A percentile compares a stretch with the other conserved stretches of the same genome.
Conservation (phyloP, 2,888 invertebrate genomes). For the Amblyjoppa fuscipennis region DNA sequence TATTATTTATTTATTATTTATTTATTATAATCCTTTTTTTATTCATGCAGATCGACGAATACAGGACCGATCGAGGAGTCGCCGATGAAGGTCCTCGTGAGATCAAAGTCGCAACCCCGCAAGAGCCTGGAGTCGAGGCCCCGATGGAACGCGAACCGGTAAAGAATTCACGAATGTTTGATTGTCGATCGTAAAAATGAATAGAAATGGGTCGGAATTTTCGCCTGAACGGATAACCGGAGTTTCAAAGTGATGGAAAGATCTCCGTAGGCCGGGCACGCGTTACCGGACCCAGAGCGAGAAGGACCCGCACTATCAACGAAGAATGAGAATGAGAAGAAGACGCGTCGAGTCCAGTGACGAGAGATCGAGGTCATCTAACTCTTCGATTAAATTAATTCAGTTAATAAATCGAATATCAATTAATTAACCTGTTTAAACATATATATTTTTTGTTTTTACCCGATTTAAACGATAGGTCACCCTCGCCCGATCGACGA, state of each 20-base stretch:
- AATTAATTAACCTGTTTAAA: neutral
- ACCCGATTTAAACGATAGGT: conserved; percentile 70
- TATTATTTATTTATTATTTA: neutral
- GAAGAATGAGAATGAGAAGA: conserved; percentile 89
- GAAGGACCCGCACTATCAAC: conserved; percentile 93
- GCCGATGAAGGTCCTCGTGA: conserved; percentile 70
- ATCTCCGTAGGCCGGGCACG: conserved; percentile 88
- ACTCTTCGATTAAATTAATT: conserved; percentile 12
- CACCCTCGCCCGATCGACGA: conserved; percentile 80
- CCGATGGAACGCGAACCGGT: conserved; percentile 84
- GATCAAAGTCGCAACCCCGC: conserved; percentile 78
- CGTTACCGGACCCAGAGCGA: conserved; percentile 96
- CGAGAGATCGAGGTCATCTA: conserved; percentile 82
- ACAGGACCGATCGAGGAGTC: conserved; percentile 75
- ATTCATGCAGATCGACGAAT: conserved; percentile 75
- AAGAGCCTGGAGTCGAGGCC: conserved; percentile 79
- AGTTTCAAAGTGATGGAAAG: conserved; percentile 78
- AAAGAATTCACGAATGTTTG: conserved; percentile 56
- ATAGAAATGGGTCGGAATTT: neutral
- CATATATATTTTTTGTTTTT: neutral
- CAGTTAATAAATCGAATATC: neutral
- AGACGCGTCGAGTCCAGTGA: conserved; percentile 86
- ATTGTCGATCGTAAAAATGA: conserved; percentile 24
- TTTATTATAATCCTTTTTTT: conserved; percentile 32
- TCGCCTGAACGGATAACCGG: conserved; percentile 62